A percentile compares a stretch with the other conserved stretches of the same genome.
Evolutionary conservation across 1,140 invertebrate genomes (phyloP).

Genomic region (Thalassaphorura encarpata): DNA sequence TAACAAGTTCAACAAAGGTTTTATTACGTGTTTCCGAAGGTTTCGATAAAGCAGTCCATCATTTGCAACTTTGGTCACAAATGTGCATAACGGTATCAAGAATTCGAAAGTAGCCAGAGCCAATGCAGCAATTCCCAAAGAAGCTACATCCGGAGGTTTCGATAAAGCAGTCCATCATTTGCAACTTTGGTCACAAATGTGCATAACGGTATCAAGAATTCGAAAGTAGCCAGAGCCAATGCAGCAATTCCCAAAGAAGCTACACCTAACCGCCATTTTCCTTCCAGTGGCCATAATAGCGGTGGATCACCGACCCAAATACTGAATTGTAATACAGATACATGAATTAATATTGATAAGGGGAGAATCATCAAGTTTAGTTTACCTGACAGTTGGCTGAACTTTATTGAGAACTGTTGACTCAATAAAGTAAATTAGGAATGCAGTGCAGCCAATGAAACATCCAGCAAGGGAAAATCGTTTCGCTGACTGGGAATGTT

Average conservation of each 20-base stretch:
- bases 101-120: slow-evolving; percentile 30
- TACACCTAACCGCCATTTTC: slow-evolving; percentile 25
- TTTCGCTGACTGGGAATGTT: slow-evolving; percentile 28
- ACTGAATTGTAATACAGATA: not conserved
- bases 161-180: slow-evolving; percentile 30
- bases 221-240: slow-evolving; percentile 27
- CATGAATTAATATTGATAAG: not conserved
- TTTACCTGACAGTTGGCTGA: slow-evolving; percentile 23
- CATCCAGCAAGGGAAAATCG: slow-evolving; percentile 29
- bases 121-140: slow-evolving; percentile 28
- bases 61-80: slow-evolving; percentile 27
- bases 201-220: slow-evolving; percentile 25
- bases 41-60: slow-evolving; percentile 11
- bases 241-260: slow-evolving; percentile 29
- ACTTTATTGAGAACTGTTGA: slow-evolving; percentile 27
- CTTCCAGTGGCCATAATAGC: slow-evolving; percentile 26
- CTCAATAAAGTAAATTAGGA: slow-evolving; percentile 29
- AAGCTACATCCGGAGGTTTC: too few relatives aligned
- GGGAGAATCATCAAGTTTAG: not conserved
- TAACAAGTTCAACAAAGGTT: not conserved
- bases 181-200: slow-evolving; percentile 22
- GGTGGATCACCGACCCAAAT: slow-evolving; percentile 28
- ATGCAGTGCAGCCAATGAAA: slow-evolving; percentile 18
- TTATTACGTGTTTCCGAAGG: not conserved
- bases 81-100: slow-evolving; percentile 16